Base-by-base conservation (phyloP, 2,113 vertebrate genomes). In the Macaca nemestrina region DNA sequence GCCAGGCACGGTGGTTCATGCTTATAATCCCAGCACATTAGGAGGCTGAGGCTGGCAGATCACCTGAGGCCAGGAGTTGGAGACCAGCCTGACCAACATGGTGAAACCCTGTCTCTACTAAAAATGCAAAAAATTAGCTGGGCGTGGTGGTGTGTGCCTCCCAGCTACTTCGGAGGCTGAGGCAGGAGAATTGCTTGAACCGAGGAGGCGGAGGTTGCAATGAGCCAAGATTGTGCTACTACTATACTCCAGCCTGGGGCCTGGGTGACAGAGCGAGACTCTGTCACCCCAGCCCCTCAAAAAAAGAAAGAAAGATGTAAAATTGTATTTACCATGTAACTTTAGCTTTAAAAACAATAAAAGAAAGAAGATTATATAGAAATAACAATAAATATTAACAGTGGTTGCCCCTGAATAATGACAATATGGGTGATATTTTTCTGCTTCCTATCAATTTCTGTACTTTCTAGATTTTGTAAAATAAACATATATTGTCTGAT, bases 401-500 rank as follows among this genome's bases (percentile, higher is more conserved):
- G 48, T 61, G 43, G 6, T 70, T 87, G 14, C 18, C 59, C 86
- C 59, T 90, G 80, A 90, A 83, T 57, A 73, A 88, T 70, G 38
- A 94, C 27, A 57, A 61, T 22, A 85, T 57, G 8, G 30, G 43
- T 38, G 38, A 38, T 38, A 78, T 48, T 73, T 45, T 78, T 95
- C 48, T 75, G 38, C 12, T 97, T 87, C n/a, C 35, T 59, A 67
- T 40, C 17, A 64, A 57, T 85, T 96, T 80, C 59, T 40, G 18
- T 32, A 91, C 48, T 64, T 85, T 57, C 35, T 43, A 84, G 57
- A 45, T 81, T 97, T 93, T 91, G 83, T 70, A 22, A 93, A 90
- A 78, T 80, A 25, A 75, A 87, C 3, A 70, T 38, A 8, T 45
- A 81, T 59, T 38, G 43, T 90, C 90, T 79, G 70, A 93, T 91